Evolutionary conservation across 2,797 vertebrate genomes (phyloP).

Genomic region (Sebastes goodei): DNA sequence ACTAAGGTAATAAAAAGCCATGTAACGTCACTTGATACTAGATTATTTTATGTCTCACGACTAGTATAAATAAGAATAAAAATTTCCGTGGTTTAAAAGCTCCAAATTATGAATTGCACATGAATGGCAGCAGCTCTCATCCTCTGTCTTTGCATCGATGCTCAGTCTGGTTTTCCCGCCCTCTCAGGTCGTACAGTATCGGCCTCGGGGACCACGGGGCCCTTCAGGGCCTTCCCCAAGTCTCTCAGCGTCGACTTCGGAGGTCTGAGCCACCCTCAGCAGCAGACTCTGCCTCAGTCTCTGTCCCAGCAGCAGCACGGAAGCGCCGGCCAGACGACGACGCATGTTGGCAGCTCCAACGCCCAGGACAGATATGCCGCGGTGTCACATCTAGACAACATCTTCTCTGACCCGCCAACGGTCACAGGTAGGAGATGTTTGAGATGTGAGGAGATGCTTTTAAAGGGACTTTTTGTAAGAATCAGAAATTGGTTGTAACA

Average conservation of each 20-base stretch:
- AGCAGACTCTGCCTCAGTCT: slow-evolving; percentile 63
- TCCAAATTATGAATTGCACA: not conserved
- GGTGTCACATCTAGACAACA: slow-evolving; percentile 82
- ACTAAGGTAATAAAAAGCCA: not conserved
- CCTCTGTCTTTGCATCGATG: not conserved
- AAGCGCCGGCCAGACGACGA: slow-evolving; percentile 27
- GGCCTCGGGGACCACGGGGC: slow-evolving; percentile 75
- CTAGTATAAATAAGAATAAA: not conserved
- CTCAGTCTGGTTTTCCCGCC: not conserved
- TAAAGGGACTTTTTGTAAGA: too few species aligned
- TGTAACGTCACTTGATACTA: not conserved
- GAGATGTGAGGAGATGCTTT: not conserved
- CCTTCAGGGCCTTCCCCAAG: slow-evolving; percentile 85
- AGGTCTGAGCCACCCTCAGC: slow-evolving; percentile 73
- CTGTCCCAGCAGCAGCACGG: slow-evolving; percentile 54
- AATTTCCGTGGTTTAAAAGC: not conserved
- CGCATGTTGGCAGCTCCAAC: slow-evolving; percentile 30
- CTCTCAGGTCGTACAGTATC: slow-evolving; percentile 79
- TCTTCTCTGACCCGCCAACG: slow-evolving; percentile 71
- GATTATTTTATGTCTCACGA: not conserved
- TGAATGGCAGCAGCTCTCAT: not conserved
- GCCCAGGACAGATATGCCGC: slow-evolving; percentile 81
- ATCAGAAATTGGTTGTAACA: too few species aligned
- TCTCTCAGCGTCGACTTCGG: slow-evolving; percentile 86
- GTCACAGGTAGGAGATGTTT: slow-evolving; percentile 60